Evolutionary conservation across 2,888 invertebrate genomes (phyloP).

Genomic region (Mystacides longicornis): DNA sequence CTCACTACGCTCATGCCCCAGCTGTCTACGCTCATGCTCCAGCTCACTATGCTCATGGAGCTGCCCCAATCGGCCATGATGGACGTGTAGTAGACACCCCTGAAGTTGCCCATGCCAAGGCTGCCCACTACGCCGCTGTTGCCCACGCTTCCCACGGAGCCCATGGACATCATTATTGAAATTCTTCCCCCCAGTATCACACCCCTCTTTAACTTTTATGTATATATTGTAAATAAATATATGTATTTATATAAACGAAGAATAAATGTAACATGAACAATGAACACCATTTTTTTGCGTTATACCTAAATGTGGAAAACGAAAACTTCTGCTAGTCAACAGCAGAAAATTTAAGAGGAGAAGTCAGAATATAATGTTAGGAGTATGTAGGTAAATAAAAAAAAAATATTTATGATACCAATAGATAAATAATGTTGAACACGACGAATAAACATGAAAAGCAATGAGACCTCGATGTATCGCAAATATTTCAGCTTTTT

Average conservation of each 20-base stretch:
- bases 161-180: constrained; percentile 1
- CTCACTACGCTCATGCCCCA: constrained; percentile 1
- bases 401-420: no score
- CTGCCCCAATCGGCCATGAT: neutral
- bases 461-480: no score
- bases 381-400: no score
- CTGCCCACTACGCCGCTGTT: constrained; percentile 2
- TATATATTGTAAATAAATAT: neutral
- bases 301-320: no score
- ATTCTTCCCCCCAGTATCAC: neutral
- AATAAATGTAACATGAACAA: no score
- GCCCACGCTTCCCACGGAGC: neutral
- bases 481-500: no score
- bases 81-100: constrained; percentile 5
- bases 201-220: neutral
- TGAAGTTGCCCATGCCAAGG: constrained; percentile 1
- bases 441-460: no score
- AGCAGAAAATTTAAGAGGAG: no score
- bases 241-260: neutral
- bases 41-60: constrained; percentile 1
- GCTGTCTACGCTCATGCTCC: neutral
- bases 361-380: no score
- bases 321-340: no score
- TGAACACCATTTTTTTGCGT: no score
- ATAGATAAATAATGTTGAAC: no score